Base-by-base conservation (phyloP, 2,797 vertebrate genomes). In the Lepidocolaptes lacrymiger region DNA sequence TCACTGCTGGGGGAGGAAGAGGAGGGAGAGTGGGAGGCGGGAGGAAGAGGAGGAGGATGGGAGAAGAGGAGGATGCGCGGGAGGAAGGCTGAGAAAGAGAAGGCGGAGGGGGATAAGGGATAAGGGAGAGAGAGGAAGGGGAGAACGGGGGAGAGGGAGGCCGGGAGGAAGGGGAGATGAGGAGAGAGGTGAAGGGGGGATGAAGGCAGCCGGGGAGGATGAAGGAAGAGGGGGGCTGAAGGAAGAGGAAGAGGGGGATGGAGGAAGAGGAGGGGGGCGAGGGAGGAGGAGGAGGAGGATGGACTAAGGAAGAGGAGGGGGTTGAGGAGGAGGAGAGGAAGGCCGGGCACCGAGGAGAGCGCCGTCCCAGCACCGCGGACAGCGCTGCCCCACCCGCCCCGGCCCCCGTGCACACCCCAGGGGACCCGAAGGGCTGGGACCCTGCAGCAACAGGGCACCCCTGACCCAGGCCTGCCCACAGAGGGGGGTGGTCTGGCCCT, bases 281-380 rank as follows among this genome's bases (percentile, higher is more conserved):
- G 44, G 51, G 74, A 78, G 74, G 88, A 78, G 51, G 67, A 78
- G 28, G 37, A 34, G 61, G 61, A 66, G 61, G 73, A 39, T 22
- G 66, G 81, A 63, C 39, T 49, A 52, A 61, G 77, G 81, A 89
- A 87, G 85, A 91, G 87, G 49, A 95, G 87, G 74, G 67, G 84
- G 89, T 37, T 56, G 73, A 88, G 68, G 59, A 80, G 78, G 76
- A 73, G 64, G 43, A 46, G 88, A 93, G 76, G 86, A 95, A 95
- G 91, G 85, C 66, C 62, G 18, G 79, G 41, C 55, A 93, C 79
- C 88, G 88, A 58, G 92, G 94, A 94, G 94, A 94, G 94, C 88
- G 75, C 85, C 26, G 88, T 59, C 90, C 78, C 94, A 96, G 95
- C 79, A 96, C 95, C 95, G 91, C 88, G 94, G 92, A 95, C 94